phyloP scores from a whole-genome alignment of 2,888 invertebrate species.

The Drosophila neonasuta region DNA sequence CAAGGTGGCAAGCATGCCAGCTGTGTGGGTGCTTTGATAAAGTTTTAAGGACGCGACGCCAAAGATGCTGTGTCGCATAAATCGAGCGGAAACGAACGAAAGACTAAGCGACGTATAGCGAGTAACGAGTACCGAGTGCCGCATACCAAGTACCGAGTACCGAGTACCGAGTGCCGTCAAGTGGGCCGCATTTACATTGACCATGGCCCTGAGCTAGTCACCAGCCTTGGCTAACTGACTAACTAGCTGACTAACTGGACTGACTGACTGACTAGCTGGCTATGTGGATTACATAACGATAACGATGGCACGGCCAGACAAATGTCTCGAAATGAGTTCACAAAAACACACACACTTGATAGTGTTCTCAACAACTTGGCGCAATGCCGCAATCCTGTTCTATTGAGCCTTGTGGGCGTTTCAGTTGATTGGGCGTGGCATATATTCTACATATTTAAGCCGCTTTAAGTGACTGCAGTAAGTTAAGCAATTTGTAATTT shows the following conservation, averaged over 20 bases:
- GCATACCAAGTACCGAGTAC: constrained; percentile 5
- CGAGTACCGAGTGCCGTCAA: constrained; percentile 37
- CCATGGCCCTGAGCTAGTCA: constrained; percentile 68
- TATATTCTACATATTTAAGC: constrained; percentile 31
- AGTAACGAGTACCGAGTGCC: constrained; percentile 3
- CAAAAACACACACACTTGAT: constrained; percentile 40
- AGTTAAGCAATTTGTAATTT: constrained; percentile 44
- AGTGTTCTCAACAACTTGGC: constrained; percentile 48
- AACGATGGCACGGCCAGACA: constrained; percentile 67
- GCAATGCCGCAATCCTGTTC: constrained; percentile 27
- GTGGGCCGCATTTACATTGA: constrained; percentile 59
- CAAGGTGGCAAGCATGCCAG: constrained; percentile 27
- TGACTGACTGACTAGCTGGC: neutral
- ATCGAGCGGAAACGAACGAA: constrained; percentile 58
- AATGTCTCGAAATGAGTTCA: constrained; percentile 66
- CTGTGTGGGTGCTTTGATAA: constrained; percentile 36
- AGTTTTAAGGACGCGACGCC: constrained; percentile 11
- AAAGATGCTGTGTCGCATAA: constrained; percentile 51
- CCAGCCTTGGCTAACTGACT: neutral
- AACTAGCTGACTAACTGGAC: constrained; percentile 1
- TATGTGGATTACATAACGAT: constrained; percentile 62
- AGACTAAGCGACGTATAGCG: constrained; percentile 14
- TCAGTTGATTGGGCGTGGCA: constrained; percentile 15
- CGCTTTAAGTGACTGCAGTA: constrained; percentile 45
- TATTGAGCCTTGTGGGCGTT: neutral